These are phyloP conservation scores for Rhynchophorus ferrugineus DNA, from an alignment of 1,140 invertebrate species.

Conservation along the genomic window DNA sequence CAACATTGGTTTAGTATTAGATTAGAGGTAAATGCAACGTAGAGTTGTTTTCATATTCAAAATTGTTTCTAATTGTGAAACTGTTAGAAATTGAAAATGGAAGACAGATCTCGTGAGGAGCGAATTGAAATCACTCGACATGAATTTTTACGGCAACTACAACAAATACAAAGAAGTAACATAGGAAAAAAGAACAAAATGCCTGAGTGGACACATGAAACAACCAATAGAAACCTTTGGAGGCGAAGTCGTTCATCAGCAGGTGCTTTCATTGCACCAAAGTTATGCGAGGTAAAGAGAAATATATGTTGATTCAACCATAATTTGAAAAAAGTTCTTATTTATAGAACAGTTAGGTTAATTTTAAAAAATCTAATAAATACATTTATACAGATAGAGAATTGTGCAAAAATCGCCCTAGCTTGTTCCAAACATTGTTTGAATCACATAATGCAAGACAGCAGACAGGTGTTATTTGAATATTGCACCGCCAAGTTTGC, in stretches of 20 bases:
- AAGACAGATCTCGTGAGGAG: slow-evolving; percentile 38
- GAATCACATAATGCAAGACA: slow-evolving; percentile 78
- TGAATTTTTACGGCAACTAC: slow-evolving; percentile 35
- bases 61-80: background rate
- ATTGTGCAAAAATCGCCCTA: slow-evolving; percentile 58
- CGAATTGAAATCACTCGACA: slow-evolving; percentile 39
- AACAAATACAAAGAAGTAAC: slow-evolving; percentile 36
- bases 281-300: slow-evolving; percentile 26
- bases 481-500: slow-evolving; percentile 83
- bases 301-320: no score
- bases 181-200: slow-evolving; percentile 31
- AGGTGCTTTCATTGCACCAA: slow-evolving; percentile 24
- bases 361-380: background rate
- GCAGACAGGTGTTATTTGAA: slow-evolving; percentile 79
- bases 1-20: slow-evolving; percentile 39
- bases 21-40: slow-evolving; percentile 30
- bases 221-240: slow-evolving; percentile 6
- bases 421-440: slow-evolving; percentile 78
- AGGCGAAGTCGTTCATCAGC: background rate
- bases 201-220: slow-evolving; percentile 18
- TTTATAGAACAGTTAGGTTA: background rate
- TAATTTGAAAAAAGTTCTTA: no score
- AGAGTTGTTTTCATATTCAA: background rate
- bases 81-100: slow-evolving; percentile 36
- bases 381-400: slow-evolving; percentile 15